A percentile compares a stretch with the other conserved stretches of the same genome.
Evolutionary conservation across 1,140 invertebrate species (phyloP).

Genomic region (Trichomalopsis sarcophagae): DNA sequence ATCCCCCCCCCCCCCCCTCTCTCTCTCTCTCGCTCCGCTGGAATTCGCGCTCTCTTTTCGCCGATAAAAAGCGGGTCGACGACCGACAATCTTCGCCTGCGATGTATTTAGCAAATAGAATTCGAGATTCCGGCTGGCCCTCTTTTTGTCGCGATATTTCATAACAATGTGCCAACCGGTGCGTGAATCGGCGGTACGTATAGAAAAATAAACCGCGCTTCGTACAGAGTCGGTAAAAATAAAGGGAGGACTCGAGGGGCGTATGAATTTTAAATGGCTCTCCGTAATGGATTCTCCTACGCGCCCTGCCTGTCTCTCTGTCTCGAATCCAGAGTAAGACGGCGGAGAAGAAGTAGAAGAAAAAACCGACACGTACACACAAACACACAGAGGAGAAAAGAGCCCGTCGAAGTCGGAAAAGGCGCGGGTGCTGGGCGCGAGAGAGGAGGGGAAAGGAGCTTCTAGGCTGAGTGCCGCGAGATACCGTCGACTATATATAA

Average conservation of each 20-base stretch:
- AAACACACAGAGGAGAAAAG: background rate
- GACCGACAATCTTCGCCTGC: constrained; percentile 23
- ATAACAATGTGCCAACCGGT: background rate
- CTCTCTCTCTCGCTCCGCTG: background rate
- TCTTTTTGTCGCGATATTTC: background rate
- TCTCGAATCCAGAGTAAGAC: background rate
- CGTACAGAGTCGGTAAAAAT: too few species aligned
- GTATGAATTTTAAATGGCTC: too few species aligned
- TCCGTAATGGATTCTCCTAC: too few species aligned
- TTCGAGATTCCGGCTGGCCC: background rate
- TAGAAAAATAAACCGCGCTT: background rate
- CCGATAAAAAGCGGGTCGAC: constrained; percentile 13
- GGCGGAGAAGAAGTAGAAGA: background rate
- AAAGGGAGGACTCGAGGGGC: too few species aligned
- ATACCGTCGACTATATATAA: background rate
- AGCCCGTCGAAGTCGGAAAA: background rate
- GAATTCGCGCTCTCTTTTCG: constrained; percentile 22
- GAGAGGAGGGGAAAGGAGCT: background rate
- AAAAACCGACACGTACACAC: background rate
- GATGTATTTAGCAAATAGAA: constrained; percentile 32
- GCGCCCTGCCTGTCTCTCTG: too few species aligned
- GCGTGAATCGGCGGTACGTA: too few species aligned
- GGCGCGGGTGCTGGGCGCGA: background rate
- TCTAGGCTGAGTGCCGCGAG: background rate
- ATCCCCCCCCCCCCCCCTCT: background rate